Percentiles rank a stretch among this genome's conserved stretches.
Evolutionary conservation across 2,797 vertebrate genomes (phyloP).

Genomic region (Cryptoblepharus egeriae): DNA sequence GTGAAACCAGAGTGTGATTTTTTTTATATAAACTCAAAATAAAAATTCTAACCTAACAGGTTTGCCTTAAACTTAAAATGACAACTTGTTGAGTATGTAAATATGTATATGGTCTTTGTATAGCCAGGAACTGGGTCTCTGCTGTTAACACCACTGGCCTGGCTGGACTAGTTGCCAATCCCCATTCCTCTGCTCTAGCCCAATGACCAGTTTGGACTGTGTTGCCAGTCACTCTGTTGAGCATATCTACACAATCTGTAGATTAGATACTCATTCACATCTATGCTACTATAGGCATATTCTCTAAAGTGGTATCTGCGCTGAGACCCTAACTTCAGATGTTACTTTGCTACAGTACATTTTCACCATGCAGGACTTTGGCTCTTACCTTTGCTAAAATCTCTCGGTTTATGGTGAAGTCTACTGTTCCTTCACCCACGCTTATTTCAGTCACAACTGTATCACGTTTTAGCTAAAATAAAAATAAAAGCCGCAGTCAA

Average conservation of each 20-base stretch:
- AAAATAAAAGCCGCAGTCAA: constrained; percentile 28
- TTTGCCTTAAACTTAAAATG: background rate
- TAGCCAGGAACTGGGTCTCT: background rate
- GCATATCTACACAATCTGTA: background rate
- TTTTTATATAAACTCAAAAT: background rate
- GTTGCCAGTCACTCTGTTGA: background rate
- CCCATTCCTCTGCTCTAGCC: too few relatives aligned
- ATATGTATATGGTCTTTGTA: background rate
- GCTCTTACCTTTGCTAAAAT: constrained; percentile 87
- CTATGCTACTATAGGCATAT: background rate
- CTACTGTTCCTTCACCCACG: constrained; percentile 78
- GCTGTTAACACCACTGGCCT: too few relatives aligned
- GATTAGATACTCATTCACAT: background rate
- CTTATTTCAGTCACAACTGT: constrained; percentile 85
- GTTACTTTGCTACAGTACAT: background rate
- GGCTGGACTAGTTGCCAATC: too few relatives aligned
- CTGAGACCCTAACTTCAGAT: background rate
- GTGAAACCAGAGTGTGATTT: background rate
- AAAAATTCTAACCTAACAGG: too few relatives aligned
- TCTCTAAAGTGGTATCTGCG: background rate
- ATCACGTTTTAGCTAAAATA: constrained; percentile 85
- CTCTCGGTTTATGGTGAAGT: constrained; percentile 87
- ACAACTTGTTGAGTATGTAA: background rate
- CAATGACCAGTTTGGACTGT: too few relatives aligned
- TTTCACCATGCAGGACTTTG: constrained; percentile 13